Base-by-base conservation (phyloP, 2,113 vertebrate genomes). In the Nyctereutes procyonoides region DNA sequence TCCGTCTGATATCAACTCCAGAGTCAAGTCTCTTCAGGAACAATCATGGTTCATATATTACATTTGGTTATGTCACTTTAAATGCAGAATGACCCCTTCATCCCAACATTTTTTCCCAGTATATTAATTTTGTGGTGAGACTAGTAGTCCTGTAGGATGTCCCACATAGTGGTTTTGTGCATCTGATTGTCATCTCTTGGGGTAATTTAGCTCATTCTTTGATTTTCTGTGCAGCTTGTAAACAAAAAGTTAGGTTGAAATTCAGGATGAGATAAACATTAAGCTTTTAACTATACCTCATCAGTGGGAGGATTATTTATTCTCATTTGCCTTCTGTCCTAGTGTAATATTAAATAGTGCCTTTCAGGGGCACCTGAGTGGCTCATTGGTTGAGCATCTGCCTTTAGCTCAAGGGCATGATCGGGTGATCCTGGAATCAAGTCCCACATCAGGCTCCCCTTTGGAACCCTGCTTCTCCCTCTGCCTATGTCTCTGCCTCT, bases 21-120 rank as follows among this genome's bases (percentile, higher is more conserved):
- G 94, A 91, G 73, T 90, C 35, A 93, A 48, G 62, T 65, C 94
- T 97, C 55, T 53, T 10, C 8, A 83, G 38, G 30, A 96, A 93
- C 8, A 86, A 16, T 67, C 28, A 82, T 74, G n/a, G 10, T 56
- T 69, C 30, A 43, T 16, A 35, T 35, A 56, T 60, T 73, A 28
- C 30, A 56, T 65, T 82, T 95, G 62, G 13, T 65, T 89, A 65
- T 32, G 55, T 88, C n/a, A 88, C 67, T 93, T 87, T 84, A 76
- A 55, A 69, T 48, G 38, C 71, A 62, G 56, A 90, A n/a, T 30
- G 30, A 62, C 73, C 60, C 48, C 35, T 28, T 60, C 30, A 20
- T 13, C 38, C 3, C 79, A 58, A 17, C 51, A 65, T 76, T 73
- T 77, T 35, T 32, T 20, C 30, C 53, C 65, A 87, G 48, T 51